Conservation (phyloP, 2,888 invertebrate species). For the Drosophila cognata region DNA sequence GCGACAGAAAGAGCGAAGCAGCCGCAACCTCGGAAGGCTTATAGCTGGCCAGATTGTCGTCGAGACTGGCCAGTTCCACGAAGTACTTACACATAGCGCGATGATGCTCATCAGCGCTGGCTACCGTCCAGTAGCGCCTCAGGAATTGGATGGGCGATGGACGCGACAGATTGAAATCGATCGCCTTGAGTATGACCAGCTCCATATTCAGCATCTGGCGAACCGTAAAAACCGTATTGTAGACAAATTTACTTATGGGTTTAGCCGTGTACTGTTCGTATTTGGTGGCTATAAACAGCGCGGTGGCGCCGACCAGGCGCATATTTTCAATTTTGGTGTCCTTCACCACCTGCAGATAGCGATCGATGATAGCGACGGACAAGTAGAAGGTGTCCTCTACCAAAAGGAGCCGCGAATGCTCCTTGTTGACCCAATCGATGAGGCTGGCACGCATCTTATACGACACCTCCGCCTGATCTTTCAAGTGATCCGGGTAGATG, state of each 20-base stretch:
- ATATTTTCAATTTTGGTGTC: too few relatives aligned
- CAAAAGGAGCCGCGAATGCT: slow-evolving; percentile 93
- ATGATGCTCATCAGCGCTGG: slow-evolving; percentile 53
- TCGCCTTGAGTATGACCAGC: slow-evolving; percentile 89
- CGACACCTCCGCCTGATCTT: slow-evolving; percentile 88
- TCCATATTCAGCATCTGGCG: slow-evolving; percentile 94
- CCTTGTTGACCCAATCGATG: slow-evolving; percentile 97
- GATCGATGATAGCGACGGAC: too few relatives aligned
- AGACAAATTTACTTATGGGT: slow-evolving; percentile 93
- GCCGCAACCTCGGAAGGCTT: too few relatives aligned
- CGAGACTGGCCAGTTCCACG: too few relatives aligned
- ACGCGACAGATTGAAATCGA: slow-evolving; percentile 93
- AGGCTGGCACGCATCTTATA: slow-evolving; percentile 95
- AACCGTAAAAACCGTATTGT: slow-evolving; percentile 93
- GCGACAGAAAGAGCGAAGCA: too few relatives aligned
- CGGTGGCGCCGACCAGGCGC: too few relatives aligned
- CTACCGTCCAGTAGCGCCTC: slow-evolving; percentile 89
- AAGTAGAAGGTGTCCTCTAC: slow-evolving; percentile 94
- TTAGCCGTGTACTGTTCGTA: too few relatives aligned
- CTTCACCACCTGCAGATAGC: too few relatives aligned
- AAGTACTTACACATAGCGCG: too few relatives aligned
- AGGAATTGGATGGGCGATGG: slow-evolving; percentile 96
- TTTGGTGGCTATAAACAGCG: too few relatives aligned
- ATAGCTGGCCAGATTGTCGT: too few relatives aligned
- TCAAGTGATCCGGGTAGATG: slow-evolving; percentile 88